phyloP scores from a whole-genome alignment of 2,797 vertebrate species.

The Limosa lapponica region DNA sequence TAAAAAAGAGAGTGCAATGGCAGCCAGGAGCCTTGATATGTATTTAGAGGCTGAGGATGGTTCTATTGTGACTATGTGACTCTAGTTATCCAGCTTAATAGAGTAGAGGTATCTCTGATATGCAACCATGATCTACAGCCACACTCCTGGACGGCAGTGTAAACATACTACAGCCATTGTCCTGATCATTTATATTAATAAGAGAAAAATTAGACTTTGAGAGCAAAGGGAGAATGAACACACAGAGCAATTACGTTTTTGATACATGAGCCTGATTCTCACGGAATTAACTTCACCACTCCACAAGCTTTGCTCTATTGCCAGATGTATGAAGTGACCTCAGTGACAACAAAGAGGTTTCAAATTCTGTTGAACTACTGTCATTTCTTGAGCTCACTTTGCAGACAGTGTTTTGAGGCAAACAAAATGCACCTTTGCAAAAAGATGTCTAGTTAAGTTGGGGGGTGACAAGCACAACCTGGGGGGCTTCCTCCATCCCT shows the following conservation, averaged over 20 bases:
- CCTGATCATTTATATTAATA: not conserved
- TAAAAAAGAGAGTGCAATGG: not conserved
- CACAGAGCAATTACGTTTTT: not conserved
- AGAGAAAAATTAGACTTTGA: not conserved
- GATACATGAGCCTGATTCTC: not conserved
- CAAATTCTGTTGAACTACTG: not conserved
- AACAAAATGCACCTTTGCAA: not conserved
- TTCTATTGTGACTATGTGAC: not conserved
- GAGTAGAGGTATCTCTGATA: not conserved
- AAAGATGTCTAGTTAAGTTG: not conserved
- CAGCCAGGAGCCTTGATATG: not conserved
- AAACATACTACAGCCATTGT: not conserved
- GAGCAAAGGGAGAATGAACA: not conserved
- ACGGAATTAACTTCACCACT: not conserved
- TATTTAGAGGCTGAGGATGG: not conserved
- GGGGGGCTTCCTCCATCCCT: not conserved
- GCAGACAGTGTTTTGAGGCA: not conserved
- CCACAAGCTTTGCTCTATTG: not conserved
- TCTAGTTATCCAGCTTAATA: not conserved
- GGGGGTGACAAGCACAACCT: accelerated
- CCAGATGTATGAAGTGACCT: not conserved
- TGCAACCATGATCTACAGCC: not conserved
- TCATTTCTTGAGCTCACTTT: not conserved
- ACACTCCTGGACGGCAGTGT: not conserved
- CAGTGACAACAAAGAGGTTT: not conserved